Evolutionary conservation across 2,888 invertebrate genomes (phyloP).

Genomic region (Nephrocerus scutellatus): DNA sequence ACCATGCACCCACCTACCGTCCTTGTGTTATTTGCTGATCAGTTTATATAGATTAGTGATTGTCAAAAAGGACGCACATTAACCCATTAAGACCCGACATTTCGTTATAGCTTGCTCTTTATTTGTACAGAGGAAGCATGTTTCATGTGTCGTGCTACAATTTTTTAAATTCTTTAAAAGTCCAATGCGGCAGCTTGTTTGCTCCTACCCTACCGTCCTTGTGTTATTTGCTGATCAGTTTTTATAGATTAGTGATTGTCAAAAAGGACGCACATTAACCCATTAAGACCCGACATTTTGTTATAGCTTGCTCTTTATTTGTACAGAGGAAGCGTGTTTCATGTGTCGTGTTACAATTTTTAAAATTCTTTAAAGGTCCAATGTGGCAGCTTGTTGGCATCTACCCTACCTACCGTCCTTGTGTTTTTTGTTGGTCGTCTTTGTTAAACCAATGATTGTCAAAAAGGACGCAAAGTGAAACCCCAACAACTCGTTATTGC

Average conservation of each 20-base stretch:
- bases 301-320: constrained; percentile 21
- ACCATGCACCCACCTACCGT: too few species aligned
- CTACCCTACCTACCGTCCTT: constrained; percentile 38
- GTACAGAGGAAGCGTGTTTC: constrained; percentile 21
- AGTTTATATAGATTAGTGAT: constrained; percentile 28
- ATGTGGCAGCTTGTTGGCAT: too few species aligned
- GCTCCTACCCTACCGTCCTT: constrained; percentile 38
- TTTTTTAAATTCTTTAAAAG: too few species aligned
- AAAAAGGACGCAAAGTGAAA: constrained; percentile 39
- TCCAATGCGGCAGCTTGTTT: too few species aligned
- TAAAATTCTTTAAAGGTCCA: too few species aligned
- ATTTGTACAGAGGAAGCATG: constrained; percentile 17
- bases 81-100: constrained; percentile 20
- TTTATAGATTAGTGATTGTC: constrained; percentile 35
- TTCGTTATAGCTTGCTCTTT: constrained; percentile 24
- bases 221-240: constrained; percentile 39
- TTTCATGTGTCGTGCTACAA: constrained; percentile 17
- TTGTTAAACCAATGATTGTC: constrained; percentile 35
- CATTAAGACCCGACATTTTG: constrained; percentile 20
- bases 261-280: constrained; percentile 40
- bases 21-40: constrained; percentile 43
- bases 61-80: constrained; percentile 44
- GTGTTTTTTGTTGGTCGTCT: constrained; percentile 39
- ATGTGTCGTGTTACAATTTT: constrained; percentile 12
- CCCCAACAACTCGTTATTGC: constrained; percentile 24